A percentile compares a stretch with the other conserved stretches of the same genome.
Evolutionary conservation across 2,888 invertebrate genomes (phyloP).

Genomic region (Bombyx huttoni): DNA sequence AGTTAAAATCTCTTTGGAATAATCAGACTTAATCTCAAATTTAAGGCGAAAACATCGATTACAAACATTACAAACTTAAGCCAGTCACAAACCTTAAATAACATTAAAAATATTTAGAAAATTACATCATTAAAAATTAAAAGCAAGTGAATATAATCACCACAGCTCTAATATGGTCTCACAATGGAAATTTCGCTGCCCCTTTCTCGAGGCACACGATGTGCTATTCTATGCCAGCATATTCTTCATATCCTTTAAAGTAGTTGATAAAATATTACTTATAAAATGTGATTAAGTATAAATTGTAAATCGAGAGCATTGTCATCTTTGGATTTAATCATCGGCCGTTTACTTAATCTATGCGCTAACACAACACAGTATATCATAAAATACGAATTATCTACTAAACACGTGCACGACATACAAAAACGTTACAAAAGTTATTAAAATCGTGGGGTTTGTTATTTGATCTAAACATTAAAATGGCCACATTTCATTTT

Average conservation of each 20-base stretch:
- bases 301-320: background rate
- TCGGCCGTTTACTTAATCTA: background rate
- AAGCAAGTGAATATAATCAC: no score
- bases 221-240: no score
- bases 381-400: conserved; percentile 1
- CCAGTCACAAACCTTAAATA: background rate
- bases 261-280: background rate
- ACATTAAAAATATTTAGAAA: background rate
- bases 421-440: conserved; percentile 10
- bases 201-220: no score
- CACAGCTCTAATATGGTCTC: no score
- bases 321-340: background rate
- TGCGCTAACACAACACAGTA: background rate
- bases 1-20: conserved; percentile 24
- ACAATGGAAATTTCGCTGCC: no score
- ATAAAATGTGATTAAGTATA: background rate
- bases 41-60: background rate
- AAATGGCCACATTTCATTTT: conserved; percentile 4
- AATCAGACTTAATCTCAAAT: conserved; percentile 42
- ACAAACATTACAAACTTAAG: background rate
- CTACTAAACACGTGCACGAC: conserved; percentile 18
- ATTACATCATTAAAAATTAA: background rate
- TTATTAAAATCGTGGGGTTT: conserved; percentile 15
- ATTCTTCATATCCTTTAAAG: background rate
- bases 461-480: conserved; percentile 6